Conservation (phyloP, 1,140 invertebrate genomes). For the Drosophila albomicans region DNA sequence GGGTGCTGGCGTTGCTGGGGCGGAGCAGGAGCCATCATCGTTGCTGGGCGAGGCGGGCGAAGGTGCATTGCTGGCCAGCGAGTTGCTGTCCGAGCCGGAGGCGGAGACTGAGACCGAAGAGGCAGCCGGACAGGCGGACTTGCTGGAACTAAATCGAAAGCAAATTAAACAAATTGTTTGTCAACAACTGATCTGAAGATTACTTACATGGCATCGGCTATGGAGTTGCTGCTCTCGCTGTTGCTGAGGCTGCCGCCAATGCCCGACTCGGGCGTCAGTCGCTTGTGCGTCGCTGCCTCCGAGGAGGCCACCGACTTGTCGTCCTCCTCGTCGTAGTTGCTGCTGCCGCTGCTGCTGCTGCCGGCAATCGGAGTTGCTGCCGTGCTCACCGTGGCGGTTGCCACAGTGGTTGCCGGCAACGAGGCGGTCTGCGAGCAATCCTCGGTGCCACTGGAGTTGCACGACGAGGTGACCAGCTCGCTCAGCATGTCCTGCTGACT, state of each 20-base stretch:
- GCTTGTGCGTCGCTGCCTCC: slow-evolving; percentile 70
- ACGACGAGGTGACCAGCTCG: slow-evolving; percentile 77
- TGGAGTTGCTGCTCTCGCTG: slow-evolving; percentile 77
- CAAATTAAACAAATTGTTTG: background rate
- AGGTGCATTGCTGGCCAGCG: slow-evolving; percentile 60
- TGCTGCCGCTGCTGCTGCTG: slow-evolving; percentile 34
- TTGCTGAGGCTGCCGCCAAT: slow-evolving; percentile 81
- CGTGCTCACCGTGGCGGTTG: slow-evolving; percentile 9
- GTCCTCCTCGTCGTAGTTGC: slow-evolving; percentile 68
- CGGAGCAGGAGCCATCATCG: slow-evolving; percentile 30
- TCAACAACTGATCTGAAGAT: background rate
- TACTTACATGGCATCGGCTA: slow-evolving; percentile 74
- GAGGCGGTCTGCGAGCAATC: slow-evolving; percentile 61
- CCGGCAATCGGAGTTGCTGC: background rate
- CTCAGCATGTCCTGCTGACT: slow-evolving; percentile 77
- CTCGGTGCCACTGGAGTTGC: slow-evolving; percentile 70
- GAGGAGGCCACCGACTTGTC: slow-evolving; percentile 71
- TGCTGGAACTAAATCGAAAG: slow-evolving; percentile 36
- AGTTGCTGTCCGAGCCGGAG: slow-evolving; percentile 54
- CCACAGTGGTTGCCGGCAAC: slow-evolving; percentile 1
- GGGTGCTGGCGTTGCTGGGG: slow-evolving; percentile 10
- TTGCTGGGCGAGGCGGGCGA: slow-evolving; percentile 62
- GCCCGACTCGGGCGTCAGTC: slow-evolving; percentile 76
- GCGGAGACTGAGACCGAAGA: slow-evolving; percentile 45
- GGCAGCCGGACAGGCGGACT: slow-evolving; percentile 49